A percentile compares a stretch with the other conserved stretches of the same genome.
Evolutionary conservation across 1,140 invertebrate genomes (phyloP).

Genomic region (Reticulitermes speratus): DNA sequence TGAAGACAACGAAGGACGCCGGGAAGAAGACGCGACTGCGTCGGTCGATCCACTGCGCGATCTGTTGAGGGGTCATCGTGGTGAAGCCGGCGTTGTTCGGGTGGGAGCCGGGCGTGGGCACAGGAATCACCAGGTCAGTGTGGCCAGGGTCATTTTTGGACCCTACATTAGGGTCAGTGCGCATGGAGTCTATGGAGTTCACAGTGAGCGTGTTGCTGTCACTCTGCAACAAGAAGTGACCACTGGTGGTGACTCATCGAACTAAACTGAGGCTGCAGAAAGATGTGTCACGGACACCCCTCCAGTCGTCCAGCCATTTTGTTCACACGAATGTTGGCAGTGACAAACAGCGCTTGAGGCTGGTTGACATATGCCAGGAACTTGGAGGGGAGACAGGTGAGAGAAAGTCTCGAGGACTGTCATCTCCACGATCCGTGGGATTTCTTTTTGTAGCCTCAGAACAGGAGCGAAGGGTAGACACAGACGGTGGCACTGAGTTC

Average conservation of each 20-base stretch:
- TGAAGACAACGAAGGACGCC: constrained; percentile 74
- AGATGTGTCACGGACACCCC: not conserved
- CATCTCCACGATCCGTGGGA: too few species aligned
- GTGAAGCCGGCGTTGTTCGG: constrained; percentile 60
- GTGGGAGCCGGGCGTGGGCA: constrained; percentile 20
- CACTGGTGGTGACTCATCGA: not conserved
- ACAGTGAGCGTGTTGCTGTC: constrained; percentile 31
- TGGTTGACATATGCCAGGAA: too few species aligned
- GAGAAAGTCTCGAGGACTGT: too few species aligned
- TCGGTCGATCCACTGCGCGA: constrained; percentile 82
- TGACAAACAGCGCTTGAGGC: too few species aligned
- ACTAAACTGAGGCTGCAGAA: not conserved
- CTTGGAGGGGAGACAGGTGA: too few species aligned
- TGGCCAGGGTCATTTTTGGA: constrained; percentile 46
- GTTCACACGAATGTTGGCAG: too few species aligned
- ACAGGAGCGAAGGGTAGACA: too few species aligned
- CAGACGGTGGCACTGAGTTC: too few species aligned
- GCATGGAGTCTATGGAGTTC: not conserved
- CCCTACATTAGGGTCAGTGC: constrained; percentile 35
- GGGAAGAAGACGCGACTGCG: constrained; percentile 77
- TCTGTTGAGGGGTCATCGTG: constrained; percentile 82
- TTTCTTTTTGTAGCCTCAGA: too few species aligned
- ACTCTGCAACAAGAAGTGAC: constrained; percentile 53
- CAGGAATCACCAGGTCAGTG: constrained; percentile 42
- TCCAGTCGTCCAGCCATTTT: not conserved